Evolutionary conservation across 1,140 invertebrate species (phyloP).

Genomic region (Andrena cerasifolii): DNA sequence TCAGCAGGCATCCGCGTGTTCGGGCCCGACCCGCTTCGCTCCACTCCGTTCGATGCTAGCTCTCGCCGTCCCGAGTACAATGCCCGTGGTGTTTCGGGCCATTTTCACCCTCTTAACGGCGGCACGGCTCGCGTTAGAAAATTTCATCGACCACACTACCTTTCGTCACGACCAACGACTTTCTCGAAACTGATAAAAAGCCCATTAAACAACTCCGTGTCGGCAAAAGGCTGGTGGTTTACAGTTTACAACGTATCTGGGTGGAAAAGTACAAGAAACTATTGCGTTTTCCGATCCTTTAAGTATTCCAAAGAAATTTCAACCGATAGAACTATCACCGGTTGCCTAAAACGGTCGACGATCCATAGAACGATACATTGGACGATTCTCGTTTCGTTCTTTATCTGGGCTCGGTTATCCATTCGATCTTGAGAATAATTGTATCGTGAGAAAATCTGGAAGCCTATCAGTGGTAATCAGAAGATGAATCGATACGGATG

Average conservation of each 20-base stretch:
- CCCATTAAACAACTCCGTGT: no score
- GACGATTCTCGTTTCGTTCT: no score
- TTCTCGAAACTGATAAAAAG: neutral
- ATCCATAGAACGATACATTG: no score
- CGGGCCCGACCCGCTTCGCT: slow-evolving; percentile 44
- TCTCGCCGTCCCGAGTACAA: slow-evolving; percentile 41
- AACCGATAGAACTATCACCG: no score
- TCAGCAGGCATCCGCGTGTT: slow-evolving; percentile 74
- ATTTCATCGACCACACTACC: neutral
- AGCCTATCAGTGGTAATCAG: neutral
- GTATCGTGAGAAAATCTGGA: neutral
- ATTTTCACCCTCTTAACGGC: slow-evolving; percentile 20
- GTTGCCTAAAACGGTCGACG: no score
- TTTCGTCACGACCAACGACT: no score
- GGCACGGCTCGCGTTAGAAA: neutral
- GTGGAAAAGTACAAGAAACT: no score
- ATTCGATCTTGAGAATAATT: neutral
- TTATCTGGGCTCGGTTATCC: no score
- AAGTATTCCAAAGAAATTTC: no score
- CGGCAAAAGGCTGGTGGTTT: no score
- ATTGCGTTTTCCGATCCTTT: no score
- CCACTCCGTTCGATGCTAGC: slow-evolving; percentile 41
- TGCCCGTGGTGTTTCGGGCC: slow-evolving; percentile 42
- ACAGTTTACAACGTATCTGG: no score
- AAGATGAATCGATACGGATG: neutral